A percentile compares a stretch with the other conserved stretches of the same genome.
phyloP scores from a whole-genome alignment of 1,140 invertebrate genomes.

The Hormaphis cornu region DNA sequence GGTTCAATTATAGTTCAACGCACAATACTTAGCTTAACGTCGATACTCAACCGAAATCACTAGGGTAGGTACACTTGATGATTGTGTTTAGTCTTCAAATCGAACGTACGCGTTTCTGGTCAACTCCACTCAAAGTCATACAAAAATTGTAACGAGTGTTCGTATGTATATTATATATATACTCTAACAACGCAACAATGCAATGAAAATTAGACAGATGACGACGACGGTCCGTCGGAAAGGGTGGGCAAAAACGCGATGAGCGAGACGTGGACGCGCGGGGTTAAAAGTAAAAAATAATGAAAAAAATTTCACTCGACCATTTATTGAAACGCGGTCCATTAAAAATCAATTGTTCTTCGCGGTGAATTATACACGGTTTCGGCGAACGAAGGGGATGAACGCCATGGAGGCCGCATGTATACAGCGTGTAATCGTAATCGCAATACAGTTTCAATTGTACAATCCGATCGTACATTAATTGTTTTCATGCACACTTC shows the following conservation, averaged over 20 bases:
- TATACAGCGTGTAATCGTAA: constrained; percentile 1
- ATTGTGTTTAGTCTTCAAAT: too few relatives aligned
- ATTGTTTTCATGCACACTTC: constrained; percentile 4
- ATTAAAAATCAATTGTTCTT: constrained; percentile 30
- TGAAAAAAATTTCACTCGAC: constrained; percentile 12
- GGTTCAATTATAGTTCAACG: too few relatives aligned
- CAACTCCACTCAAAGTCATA: neutral
- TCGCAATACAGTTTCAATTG: constrained; percentile 18
- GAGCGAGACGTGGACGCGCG: neutral
- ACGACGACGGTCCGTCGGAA: neutral
- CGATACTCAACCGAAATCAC: too few relatives aligned
- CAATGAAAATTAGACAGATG: constrained; percentile 27
- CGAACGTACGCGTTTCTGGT: too few relatives aligned
- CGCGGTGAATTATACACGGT: constrained; percentile 21
- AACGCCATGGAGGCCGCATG: constrained; percentile 16
- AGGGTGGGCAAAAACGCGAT: constrained; percentile 2
- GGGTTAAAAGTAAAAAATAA: neutral
- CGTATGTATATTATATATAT: neutral
- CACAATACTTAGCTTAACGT: too few relatives aligned
- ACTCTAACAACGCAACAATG: constrained; percentile 14
- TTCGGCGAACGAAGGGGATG: neutral
- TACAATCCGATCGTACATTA: constrained; percentile 20
- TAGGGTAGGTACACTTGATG: too few relatives aligned
- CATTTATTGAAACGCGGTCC: constrained; percentile 28
- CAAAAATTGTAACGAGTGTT: neutral